These are phyloP conservation scores for Tachycineta bicolor DNA, from an alignment of 2,113 vertebrate species.

Conservation along the genomic window DNA sequence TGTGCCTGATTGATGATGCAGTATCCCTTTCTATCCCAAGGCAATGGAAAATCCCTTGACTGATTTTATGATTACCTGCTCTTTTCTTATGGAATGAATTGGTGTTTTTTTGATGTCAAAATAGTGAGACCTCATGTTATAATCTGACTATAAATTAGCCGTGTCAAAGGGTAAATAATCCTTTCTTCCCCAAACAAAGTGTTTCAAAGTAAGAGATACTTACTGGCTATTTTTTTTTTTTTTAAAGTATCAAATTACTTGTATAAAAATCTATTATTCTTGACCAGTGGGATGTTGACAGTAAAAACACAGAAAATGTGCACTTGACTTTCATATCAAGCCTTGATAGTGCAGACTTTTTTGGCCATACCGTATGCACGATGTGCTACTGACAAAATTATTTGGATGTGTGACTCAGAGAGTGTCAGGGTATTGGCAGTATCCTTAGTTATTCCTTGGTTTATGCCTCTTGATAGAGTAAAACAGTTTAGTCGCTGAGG, in stretches of 20 bases:
- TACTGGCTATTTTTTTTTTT: not conserved
- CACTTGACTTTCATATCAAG: not conserved
- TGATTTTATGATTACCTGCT: not conserved
- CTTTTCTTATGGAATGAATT: not conserved
- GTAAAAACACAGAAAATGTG: not conserved
- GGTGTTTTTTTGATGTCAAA: not conserved
- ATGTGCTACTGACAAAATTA: not conserved
- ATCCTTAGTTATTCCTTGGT: not conserved
- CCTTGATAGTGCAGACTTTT: not conserved
- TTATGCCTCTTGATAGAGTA: not conserved
- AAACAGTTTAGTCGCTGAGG: not conserved
- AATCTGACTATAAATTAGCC: not conserved
- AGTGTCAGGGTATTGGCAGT: not conserved
- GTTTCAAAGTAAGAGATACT: not conserved
- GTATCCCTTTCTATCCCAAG: not conserved
- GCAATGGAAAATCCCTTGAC: not conserved
- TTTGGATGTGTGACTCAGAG: not conserved
- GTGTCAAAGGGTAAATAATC: not conserved
- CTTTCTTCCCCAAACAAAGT: not conserved
- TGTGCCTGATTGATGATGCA: not conserved
- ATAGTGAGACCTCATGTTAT: not conserved
- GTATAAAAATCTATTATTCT: not conserved
- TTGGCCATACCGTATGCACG: not conserved
- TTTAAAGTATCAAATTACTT: not conserved
- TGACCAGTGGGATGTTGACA: not conserved